phyloP scores from a whole-genome alignment of 92 coral and sea anemone genomes.

The Palythoa caribaeorum region DNA sequence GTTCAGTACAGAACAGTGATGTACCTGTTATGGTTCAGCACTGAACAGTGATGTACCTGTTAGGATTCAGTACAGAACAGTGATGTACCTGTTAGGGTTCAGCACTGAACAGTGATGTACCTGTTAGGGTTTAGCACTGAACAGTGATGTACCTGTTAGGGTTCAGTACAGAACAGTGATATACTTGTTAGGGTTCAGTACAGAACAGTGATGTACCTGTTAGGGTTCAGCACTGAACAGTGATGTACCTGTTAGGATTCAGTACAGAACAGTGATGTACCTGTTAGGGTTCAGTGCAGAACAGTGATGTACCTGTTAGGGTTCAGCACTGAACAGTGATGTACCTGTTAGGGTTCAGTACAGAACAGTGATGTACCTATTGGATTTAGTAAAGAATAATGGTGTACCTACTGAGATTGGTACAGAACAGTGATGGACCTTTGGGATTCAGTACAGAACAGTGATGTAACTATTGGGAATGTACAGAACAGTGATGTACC shows the following conservation, averaged over 20 bases:
- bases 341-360: conserved; percentile 27
- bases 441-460: conserved; percentile 53
- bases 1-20: too few species aligned
- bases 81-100: too few species aligned
- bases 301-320: conserved; percentile 19
- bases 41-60: too few species aligned
- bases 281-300: background rate
- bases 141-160: background rate
- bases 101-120: background rate
- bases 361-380: background rate
- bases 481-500: background rate
- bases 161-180: background rate
- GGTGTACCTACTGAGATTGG: too few species aligned
- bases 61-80: too few species aligned
- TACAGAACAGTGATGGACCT: background rate
- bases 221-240: background rate
- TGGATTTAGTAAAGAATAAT: too few species aligned
- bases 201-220: background rate
- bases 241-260: conserved; percentile 12
- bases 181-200: background rate
- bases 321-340: background rate
- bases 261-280: background rate
- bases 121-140: background rate
- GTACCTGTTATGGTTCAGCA: too few species aligned
- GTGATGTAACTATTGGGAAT: conserved; percentile 59